Conservation (phyloP, 2,113 vertebrate genomes). For the Baryphthengus martii region DNA sequence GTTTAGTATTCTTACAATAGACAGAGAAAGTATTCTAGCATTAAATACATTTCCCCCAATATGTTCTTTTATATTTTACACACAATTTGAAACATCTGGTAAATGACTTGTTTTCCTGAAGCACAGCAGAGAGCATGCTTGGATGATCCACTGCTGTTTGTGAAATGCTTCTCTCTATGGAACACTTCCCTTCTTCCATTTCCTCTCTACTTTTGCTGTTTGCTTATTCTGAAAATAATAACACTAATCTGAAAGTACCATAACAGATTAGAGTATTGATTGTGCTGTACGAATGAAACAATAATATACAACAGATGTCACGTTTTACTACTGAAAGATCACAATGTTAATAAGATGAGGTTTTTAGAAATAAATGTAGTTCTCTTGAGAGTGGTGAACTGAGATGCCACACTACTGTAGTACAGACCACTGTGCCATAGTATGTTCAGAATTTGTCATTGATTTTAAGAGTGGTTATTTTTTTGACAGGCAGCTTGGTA, state of each 20-base stretch:
- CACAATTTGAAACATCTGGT: slow-evolving; percentile 31
- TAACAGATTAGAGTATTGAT: slow-evolving; percentile 18
- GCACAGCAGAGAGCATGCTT: not conserved
- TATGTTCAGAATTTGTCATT: not conserved
- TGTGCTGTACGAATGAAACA: slow-evolving; percentile 10
- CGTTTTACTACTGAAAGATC: slow-evolving; percentile 15
- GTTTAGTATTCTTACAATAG: not conserved
- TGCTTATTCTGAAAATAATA: slow-evolving; percentile 59
- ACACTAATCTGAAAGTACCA: slow-evolving; percentile 12
- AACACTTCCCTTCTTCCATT: slow-evolving; percentile 13
- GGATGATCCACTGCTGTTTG: slow-evolving; percentile 30
- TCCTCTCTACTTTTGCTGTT: slow-evolving; percentile 3
- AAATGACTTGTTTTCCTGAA: slow-evolving; percentile 35
- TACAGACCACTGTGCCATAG: not conserved
- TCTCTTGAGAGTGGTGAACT: not conserved
- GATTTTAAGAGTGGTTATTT: not conserved
- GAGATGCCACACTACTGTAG: not conserved
- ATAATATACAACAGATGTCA: not conserved
- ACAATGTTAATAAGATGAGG: not conserved
- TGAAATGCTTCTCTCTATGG: slow-evolving; percentile 45
- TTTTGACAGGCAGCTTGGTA: not conserved
- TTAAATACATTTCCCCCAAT: slow-evolving; percentile 20
- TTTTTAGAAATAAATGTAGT: not conserved
- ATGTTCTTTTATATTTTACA: slow-evolving; percentile 20
- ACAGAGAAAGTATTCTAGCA: not conserved